phyloP scores from a whole-genome alignment of 2,888 invertebrate species.

The Lycocerus yunnanus region DNA sequence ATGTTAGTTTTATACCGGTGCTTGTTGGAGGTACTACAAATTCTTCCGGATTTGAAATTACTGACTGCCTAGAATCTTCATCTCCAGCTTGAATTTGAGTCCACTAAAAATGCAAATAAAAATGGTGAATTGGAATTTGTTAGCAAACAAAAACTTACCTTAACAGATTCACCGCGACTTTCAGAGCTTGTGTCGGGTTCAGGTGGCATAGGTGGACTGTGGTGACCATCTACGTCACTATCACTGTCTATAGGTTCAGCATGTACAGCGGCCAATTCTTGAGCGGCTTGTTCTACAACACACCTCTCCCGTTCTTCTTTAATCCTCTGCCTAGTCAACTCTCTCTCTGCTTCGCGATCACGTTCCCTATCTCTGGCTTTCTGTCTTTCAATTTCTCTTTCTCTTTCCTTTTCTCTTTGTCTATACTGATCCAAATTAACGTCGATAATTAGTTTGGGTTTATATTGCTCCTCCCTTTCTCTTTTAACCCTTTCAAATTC shows the following conservation, averaged over 20 bases:
- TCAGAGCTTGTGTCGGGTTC: constrained; percentile 46
- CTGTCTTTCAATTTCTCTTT: constrained; percentile 58
- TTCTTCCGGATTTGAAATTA: constrained; percentile 53
- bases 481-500: constrained; percentile 72
- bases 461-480: constrained; percentile 81
- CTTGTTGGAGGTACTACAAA: constrained; percentile 45
- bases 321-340: constrained; percentile 52
- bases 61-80: constrained; percentile 57
- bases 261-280: constrained; percentile 68
- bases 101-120: constrained; percentile 43
- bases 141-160: constrained; percentile 38
- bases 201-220: constrained; percentile 50
- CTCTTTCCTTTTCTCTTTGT: constrained; percentile 64
- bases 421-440: constrained; percentile 65
- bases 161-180: constrained; percentile 48
- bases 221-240: constrained; percentile 57
- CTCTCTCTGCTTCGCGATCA: constrained; percentile 82
- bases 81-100: constrained; percentile 55
- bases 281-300: constrained; percentile 61
- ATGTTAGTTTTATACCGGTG: constrained; percentile 54
- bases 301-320: constrained; percentile 54
- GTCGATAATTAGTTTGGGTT: constrained; percentile 80
- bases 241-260: constrained; percentile 78
- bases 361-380: constrained; percentile 76
- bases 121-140: background rate